phyloP scores from a whole-genome alignment of 2,888 invertebrate genomes.

The Ophion ventricosus region DNA sequence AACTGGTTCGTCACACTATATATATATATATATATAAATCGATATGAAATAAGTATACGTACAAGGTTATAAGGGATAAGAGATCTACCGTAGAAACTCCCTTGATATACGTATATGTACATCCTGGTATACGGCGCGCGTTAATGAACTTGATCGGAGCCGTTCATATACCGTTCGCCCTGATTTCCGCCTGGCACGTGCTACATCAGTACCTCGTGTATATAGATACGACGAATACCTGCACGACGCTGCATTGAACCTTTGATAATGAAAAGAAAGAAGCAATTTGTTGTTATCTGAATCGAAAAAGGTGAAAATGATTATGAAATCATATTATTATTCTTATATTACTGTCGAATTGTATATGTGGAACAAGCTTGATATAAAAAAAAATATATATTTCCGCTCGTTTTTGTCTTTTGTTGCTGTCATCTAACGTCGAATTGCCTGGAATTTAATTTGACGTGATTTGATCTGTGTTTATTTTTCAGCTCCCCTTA shows the following conservation, averaged over 20 bases:
- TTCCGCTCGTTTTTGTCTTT: too few species aligned
- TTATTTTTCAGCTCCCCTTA: neutral
- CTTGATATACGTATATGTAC: constrained; percentile 6
- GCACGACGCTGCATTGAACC: neutral
- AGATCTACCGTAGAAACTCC: constrained; percentile 34
- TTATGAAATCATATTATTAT: neutral
- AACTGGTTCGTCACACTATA: constrained; percentile 19
- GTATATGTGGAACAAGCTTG: neutral
- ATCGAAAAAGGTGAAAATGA: neutral
- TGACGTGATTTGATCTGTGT: too few species aligned
- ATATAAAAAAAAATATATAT: too few species aligned
- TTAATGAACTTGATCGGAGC: constrained; percentile 62
- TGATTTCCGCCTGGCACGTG: constrained; percentile 45
- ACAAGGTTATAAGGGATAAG: constrained; percentile 18
- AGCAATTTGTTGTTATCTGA: neutral
- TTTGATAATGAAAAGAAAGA: neutral
- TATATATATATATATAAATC: constrained; percentile 25
- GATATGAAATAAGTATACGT: constrained; percentile 1
- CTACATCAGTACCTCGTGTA: neutral
- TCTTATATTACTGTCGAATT: neutral
- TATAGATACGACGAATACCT: constrained; percentile 1
- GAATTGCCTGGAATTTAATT: too few species aligned
- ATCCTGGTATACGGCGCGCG: constrained; percentile 14
- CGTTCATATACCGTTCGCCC: constrained; percentile 60
- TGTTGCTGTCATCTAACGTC: too few species aligned